phyloP scores from a whole-genome alignment of 1,140 invertebrate species.

The Conus betulinus region DNA sequence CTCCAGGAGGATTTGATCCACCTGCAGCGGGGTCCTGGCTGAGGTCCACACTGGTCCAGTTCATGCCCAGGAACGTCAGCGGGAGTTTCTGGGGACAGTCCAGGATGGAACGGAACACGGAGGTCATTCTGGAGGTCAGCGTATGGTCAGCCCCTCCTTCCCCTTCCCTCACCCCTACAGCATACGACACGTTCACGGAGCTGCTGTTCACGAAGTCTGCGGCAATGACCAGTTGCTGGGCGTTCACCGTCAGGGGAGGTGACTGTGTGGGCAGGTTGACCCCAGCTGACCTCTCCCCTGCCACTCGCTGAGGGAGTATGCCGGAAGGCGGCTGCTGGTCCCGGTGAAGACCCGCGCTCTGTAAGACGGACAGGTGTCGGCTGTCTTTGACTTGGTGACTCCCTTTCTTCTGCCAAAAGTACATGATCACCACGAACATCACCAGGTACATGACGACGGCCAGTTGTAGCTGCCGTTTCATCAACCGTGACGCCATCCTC shows the following conservation, averaged over 20 bases:
- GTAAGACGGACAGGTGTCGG: neutral
- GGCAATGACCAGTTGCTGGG: neutral
- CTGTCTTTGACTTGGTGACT: neutral
- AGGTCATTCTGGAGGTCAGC: neutral
- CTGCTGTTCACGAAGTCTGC: neutral
- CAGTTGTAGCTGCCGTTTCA: neutral
- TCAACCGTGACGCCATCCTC: neutral
- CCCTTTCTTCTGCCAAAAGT: neutral
- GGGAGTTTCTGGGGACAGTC: neutral
- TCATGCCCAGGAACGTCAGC: constrained; percentile 19
- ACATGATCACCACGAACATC: neutral
- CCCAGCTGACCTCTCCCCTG: neutral
- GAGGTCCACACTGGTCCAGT: constrained; percentile 24
- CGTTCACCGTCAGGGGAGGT: neutral
- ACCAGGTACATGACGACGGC: neutral
- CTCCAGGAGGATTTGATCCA: constrained; percentile 39
- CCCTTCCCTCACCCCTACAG: neutral
- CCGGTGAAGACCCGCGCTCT: neutral
- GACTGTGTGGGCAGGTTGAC: neutral
- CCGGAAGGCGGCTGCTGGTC: neutral
- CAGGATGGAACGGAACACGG: neutral
- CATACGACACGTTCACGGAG: neutral
- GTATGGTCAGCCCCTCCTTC: neutral
- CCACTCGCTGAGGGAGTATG: neutral
- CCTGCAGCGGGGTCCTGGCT: constrained; percentile 15